phyloP scores from a whole-genome alignment of 2,888 invertebrate species.

The Didymodactylos carnosus region DNA sequence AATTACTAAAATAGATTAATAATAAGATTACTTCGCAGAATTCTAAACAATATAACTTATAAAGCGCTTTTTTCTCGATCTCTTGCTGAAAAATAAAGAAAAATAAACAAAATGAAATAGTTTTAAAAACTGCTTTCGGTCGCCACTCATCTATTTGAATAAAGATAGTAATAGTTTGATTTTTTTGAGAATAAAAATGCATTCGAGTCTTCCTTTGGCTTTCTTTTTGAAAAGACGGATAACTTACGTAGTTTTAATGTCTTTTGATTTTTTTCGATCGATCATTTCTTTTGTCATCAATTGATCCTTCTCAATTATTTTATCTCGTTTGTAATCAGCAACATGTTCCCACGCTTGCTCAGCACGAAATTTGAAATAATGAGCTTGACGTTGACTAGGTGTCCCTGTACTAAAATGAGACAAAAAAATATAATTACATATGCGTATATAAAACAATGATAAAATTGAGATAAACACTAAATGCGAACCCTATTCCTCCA shows the following conservation, averaged over 20 bases:
- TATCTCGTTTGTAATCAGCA: conserved; percentile 39
- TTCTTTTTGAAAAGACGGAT: too few relatives aligned
- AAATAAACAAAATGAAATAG: not conserved
- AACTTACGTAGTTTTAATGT: conserved; percentile 47
- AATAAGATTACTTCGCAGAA: not conserved
- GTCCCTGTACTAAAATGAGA: conserved; percentile 48
- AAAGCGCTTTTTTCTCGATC: too few relatives aligned
- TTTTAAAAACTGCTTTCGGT: too few relatives aligned
- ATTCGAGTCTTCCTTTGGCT: too few relatives aligned
- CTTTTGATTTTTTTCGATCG: conserved; percentile 45
- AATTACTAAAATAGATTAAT: conserved; percentile 40
- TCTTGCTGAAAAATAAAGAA: not conserved
- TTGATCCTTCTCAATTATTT: conserved; percentile 18
- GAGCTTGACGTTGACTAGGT: conserved; percentile 55
- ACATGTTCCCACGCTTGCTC: conserved; percentile 51
- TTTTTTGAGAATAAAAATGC: too few relatives aligned
- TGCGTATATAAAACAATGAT: not conserved
- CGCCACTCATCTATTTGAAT: too few relatives aligned
- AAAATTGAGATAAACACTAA: not conserved
- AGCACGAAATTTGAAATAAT: conserved; percentile 50
- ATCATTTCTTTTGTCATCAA: conserved; percentile 44
- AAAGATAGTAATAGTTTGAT: too few relatives aligned
- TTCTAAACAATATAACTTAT: not conserved
- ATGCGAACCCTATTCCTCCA: conserved; percentile 34
- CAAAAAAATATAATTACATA: not conserved